Base-by-base conservation (phyloP, 2,888 invertebrate genomes). In the Cabera pusaria region DNA sequence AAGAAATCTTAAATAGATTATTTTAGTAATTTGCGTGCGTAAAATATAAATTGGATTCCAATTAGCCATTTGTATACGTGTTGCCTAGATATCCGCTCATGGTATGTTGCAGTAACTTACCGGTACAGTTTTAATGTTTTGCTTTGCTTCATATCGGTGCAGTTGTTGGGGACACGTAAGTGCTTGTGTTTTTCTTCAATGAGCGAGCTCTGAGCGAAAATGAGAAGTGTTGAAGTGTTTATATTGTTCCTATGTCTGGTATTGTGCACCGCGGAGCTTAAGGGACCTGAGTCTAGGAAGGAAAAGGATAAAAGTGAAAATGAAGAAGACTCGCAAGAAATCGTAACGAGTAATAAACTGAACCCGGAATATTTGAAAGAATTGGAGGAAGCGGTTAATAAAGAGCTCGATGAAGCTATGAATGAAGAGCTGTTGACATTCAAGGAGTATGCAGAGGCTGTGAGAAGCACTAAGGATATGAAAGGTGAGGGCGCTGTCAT, bases 91-190 rank as follows among this genome's bases (percentile, higher is more conserved):
- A 61, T 21, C 32, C 56, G 63, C 47, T n/a, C n/a, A n/a, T n/a
- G n/a, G n/a, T n/a, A n/a, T n/a, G n/a, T n/a, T n/a, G n/a, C n/a
- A n/a, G n/a, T n/a, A n/a, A n/a, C n/a, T n/a, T n/a, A 26, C 10
- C 20, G 20, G 33, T 7, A 17, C 28, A 21, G 14, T 21, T 20
- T 11, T 20, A 6, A 4, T 6, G 28, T 23, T 18, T n/a, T n/a
- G n/a, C n/a, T n/a, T n/a, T n/a, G n/a, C n/a, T n/a, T n/a, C n/a
- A n/a, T n/a, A n/a, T n/a, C n/a, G n/a, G n/a, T n/a, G n/a, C n/a
- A 22, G 8, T 26, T 36, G 9, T 19, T 21, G 26, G 48, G 76
- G 78, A 84, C 84, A 84, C 85, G 82, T 85, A 83, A 81, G 71
- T 80, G 58, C 50, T 67, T 49, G 19, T 40, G 31, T 35, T 56